A percentile compares a stretch with the other conserved stretches of the same genome.
phyloP scores from a whole-genome alignment of 2,888 invertebrate genomes.

The Melolontha melolontha region DNA sequence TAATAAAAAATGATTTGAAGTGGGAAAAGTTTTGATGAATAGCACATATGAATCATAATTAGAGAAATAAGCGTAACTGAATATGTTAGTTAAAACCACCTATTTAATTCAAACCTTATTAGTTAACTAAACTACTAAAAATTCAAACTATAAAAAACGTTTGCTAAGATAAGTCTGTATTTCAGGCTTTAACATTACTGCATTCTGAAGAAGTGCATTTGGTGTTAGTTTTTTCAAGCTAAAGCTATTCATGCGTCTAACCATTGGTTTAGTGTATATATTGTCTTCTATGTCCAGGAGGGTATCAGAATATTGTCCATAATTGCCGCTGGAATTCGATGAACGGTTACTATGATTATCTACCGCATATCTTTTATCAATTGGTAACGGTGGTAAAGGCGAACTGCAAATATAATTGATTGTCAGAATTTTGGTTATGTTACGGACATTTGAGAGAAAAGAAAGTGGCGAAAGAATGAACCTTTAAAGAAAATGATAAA shows the following conservation, averaged over 20 bases:
- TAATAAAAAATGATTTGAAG: too few relatives aligned
- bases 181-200: constrained; percentile 26
- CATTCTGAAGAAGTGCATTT: constrained; percentile 22
- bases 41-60: too few relatives aligned
- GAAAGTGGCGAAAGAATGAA: too few relatives aligned
- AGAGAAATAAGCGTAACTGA: background rate
- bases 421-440: too few relatives aligned
- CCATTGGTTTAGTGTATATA: constrained; percentile 80
- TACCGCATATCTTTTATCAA: constrained; percentile 68
- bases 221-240: constrained; percentile 33
- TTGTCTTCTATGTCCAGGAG: constrained; percentile 64
- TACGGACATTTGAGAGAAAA: too few relatives aligned
- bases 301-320: constrained; percentile 67
- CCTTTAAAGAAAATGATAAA: constrained; percentile 16
- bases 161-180: constrained; percentile 17
- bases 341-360: constrained; percentile 62
- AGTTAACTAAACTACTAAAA: background rate
- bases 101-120: background rate
- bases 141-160: constrained; percentile 11
- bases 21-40: too few relatives aligned
- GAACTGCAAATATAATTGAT: constrained; percentile 68
- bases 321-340: constrained; percentile 66
- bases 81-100: background rate
- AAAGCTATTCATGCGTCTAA: constrained; percentile 54
- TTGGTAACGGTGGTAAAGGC: constrained; percentile 84